A percentile compares a stretch with the other conserved stretches of the same genome.
Conservation (phyloP, 2,888 invertebrate genomes). For the Torymus tubicola region DNA sequence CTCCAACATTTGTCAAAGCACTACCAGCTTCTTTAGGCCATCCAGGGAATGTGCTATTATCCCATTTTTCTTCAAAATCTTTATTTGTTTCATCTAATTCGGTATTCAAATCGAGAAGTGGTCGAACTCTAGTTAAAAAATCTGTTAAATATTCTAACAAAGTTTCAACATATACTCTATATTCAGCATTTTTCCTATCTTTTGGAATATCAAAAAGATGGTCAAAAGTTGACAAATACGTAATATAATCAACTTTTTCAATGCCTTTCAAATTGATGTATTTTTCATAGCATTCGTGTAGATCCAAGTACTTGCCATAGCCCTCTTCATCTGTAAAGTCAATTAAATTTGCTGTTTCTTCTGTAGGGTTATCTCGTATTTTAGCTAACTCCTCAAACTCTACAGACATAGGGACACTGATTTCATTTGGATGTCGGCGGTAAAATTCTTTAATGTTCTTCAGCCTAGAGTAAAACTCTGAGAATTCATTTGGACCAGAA, state of each 20-base stretch:
- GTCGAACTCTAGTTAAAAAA: slow-evolving; percentile 90
- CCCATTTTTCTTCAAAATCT: slow-evolving; percentile 92
- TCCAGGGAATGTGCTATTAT: slow-evolving; percentile 92
- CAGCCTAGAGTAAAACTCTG: slow-evolving; percentile 95
- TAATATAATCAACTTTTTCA: slow-evolving; percentile 97
- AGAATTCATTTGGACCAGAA: slow-evolving; percentile 98
- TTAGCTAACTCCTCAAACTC: slow-evolving; percentile 97
- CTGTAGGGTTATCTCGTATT: slow-evolving; percentile 91
- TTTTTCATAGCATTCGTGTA: slow-evolving; percentile 97
- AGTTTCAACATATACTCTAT: slow-evolving; percentile 88
- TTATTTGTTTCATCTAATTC: slow-evolving; percentile 87
- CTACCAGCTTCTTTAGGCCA: slow-evolving; percentile 98
- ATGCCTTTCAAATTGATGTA: slow-evolving; percentile 98
- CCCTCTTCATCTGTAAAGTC: slow-evolving; percentile 99
- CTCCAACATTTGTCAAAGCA: slow-evolving; percentile 95
- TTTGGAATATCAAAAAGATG: slow-evolving; percentile 96
- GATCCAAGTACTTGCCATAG: slow-evolving; percentile 97
- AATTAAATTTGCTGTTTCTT: slow-evolving; percentile 90
- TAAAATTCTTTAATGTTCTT: slow-evolving; percentile 98
- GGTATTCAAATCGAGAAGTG: slow-evolving; percentile 87
- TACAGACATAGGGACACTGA: slow-evolving; percentile 96
- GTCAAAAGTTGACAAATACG: slow-evolving; percentile 95
- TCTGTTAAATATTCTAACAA: slow-evolving; percentile 91
- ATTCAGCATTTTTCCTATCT: slow-evolving; percentile 92
- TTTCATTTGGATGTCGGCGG: slow-evolving; percentile 96